Percentiles rank a stretch among this genome's conserved stretches.
These are phyloP conservation scores for Numida meleagris DNA, from an alignment of 2,113 vertebrate genomes.

Conservation along the genomic window DNA sequence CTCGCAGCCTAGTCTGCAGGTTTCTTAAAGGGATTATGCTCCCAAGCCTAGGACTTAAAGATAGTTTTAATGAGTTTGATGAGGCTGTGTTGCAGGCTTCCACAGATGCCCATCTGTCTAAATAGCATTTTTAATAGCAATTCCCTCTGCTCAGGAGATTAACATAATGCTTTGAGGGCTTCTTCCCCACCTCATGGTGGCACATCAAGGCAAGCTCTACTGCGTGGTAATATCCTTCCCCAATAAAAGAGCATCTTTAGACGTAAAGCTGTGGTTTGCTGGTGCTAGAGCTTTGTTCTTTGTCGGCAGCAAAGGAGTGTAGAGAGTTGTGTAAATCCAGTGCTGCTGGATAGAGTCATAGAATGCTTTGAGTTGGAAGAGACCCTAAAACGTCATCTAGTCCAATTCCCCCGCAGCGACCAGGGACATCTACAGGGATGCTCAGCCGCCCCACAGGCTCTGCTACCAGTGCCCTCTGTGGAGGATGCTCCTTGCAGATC, in stretches of 20 bases:
- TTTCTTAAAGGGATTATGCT: constrained; percentile 58
- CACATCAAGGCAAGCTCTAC: neutral
- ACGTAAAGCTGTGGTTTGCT: neutral
- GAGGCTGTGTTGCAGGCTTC: constrained; percentile 41
- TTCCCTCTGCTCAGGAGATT: constrained; percentile 41
- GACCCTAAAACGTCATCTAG: too few species aligned
- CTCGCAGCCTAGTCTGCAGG: neutral
- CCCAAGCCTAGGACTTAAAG: constrained; percentile 41
- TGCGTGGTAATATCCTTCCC: neutral
- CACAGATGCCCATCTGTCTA: constrained; percentile 18
- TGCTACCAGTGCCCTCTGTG: neutral
- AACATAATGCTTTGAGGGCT: neutral
- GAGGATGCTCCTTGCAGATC: neutral
- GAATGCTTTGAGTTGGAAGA: too few species aligned
- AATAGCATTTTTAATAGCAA: constrained; percentile 33
- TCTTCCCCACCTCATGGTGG: neutral
- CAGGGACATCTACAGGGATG: neutral
- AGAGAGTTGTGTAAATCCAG: neutral
- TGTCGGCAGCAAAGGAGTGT: neutral
- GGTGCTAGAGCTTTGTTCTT: neutral
- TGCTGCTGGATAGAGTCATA: neutral
- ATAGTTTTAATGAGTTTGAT: constrained; percentile 62
- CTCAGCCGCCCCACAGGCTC: neutral
- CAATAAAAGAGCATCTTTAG: neutral
- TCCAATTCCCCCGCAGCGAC: too few species aligned